These are phyloP conservation scores for Jacana jacana DNA, from an alignment of 2,113 vertebrate genomes.

Conservation along the genomic window DNA sequence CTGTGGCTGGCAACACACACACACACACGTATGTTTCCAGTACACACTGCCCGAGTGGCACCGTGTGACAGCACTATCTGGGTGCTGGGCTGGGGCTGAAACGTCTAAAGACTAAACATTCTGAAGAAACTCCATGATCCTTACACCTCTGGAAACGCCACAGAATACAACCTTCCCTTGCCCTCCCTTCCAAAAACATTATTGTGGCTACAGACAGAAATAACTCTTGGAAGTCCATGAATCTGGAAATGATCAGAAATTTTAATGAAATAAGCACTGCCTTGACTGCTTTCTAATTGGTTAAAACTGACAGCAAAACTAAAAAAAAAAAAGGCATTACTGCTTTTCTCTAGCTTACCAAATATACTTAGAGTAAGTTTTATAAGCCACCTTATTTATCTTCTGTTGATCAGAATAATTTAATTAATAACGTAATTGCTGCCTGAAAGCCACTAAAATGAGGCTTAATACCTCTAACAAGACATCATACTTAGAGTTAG, in stretches of 20 bases:
- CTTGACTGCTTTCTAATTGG: slow-evolving; percentile 14
- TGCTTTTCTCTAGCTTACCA: slow-evolving; percentile 5
- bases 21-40: background rate
- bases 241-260: slow-evolving; percentile 25
- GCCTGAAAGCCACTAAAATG: background rate
- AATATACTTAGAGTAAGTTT: slow-evolving; percentile 17
- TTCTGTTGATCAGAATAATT: slow-evolving; percentile 27
- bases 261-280: background rate
- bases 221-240: background rate
- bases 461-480: background rate
- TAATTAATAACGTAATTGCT: slow-evolving; percentile 26
- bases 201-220: background rate
- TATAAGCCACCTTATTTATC: background rate
- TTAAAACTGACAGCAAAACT: slow-evolving; percentile 18
- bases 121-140: background rate
- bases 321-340: background rate
- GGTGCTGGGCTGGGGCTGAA: background rate
- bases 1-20: background rate
- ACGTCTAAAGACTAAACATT: background rate
- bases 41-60: background rate
- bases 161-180: background rate
- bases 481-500: background rate
- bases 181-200: background rate
- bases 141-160: background rate
- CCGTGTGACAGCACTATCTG: background rate